Evolutionary conservation across 2,113 vertebrate genomes (phyloP), one percentile per base, ranked within the genome.

Genomic region (Laticauda laticaudata): DNA sequence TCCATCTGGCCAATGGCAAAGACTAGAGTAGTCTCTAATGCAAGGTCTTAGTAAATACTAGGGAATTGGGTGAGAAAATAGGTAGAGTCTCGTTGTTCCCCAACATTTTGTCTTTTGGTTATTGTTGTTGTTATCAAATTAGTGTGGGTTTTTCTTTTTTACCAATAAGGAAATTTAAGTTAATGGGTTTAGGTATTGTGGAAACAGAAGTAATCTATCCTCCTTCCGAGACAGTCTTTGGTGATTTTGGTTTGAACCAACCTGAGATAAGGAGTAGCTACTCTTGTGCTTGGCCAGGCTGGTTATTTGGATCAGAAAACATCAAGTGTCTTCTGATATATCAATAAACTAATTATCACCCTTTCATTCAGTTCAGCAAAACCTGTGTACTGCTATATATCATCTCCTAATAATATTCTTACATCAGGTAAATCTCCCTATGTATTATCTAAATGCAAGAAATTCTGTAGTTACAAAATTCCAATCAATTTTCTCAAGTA

Each of bases 381-480:
- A 8, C 5, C 29, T 34, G 64, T 69, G 12, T 69, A 69, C 29
- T n/a, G 4, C 14, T 29, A 55, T 34, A 34, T 24, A 55, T 53
- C 8, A 21, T 55, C 51, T 18, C 29, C 53, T 34, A 12, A 34
- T 54, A n/a, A 54, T 39, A 55, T 53, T 29, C 8, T 75, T 81
- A 81, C 1, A 8, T 81, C 69, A 8, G 6, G 69, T 81, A 39
- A 81, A 39, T 20, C 34, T 15, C 34, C 5, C 2, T 39, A 23
- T 96, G 92, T 64, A 92, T 93, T 95, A 87, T 59, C 94, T 92
- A 87, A 43, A 24, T 94, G 55, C 88, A 96, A 91, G 87, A 94
- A 95, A 90, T 93, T 20, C 20, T 24, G 95, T 14, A 20, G 15
- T 81, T 81, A 39, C 15, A 90, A 86, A 92, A 86, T 92, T 94